phyloP scores from a whole-genome alignment of 2,888 invertebrate species.

The Steromphala cineraria region DNA sequence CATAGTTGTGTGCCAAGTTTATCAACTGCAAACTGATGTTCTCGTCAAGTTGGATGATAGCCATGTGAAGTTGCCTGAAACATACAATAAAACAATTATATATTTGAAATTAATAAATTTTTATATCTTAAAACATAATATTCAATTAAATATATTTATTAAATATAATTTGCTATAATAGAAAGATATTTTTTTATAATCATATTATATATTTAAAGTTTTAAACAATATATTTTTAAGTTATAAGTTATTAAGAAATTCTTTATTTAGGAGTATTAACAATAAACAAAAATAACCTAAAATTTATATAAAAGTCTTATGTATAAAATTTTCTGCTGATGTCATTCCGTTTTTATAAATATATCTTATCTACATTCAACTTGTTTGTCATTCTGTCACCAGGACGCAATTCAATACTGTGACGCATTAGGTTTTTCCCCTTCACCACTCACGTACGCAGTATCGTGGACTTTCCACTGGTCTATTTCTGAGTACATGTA shows the following conservation, averaged over 20 bases:
- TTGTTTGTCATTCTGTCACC: neutral
- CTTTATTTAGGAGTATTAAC: neutral
- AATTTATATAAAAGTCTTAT: too few relatives aligned
- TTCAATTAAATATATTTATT: too few relatives aligned
- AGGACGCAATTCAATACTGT: neutral
- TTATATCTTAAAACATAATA: too few relatives aligned
- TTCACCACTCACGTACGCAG: neutral
- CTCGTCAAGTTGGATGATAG: constrained; percentile 85
- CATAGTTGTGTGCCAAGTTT: constrained; percentile 85
- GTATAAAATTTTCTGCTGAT: too few relatives aligned
- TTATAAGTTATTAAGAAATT: too few relatives aligned
- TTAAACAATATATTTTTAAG: too few relatives aligned
- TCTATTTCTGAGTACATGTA: neutral
- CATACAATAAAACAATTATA: neutral
- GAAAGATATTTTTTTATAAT: too few relatives aligned
- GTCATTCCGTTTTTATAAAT: too few relatives aligned
- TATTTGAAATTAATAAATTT: neutral
- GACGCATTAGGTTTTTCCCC: constrained; percentile 11
- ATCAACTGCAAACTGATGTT: constrained; percentile 86
- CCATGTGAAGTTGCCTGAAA: constrained; percentile 88
- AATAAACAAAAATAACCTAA: neutral
- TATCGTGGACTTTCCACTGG: neutral
- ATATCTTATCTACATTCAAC: too few relatives aligned
- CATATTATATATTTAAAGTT: too few relatives aligned
- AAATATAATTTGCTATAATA: too few relatives aligned